Base-by-base conservation (phyloP, 2,888 invertebrate genomes). In the Ophioninae sp. region DNA sequence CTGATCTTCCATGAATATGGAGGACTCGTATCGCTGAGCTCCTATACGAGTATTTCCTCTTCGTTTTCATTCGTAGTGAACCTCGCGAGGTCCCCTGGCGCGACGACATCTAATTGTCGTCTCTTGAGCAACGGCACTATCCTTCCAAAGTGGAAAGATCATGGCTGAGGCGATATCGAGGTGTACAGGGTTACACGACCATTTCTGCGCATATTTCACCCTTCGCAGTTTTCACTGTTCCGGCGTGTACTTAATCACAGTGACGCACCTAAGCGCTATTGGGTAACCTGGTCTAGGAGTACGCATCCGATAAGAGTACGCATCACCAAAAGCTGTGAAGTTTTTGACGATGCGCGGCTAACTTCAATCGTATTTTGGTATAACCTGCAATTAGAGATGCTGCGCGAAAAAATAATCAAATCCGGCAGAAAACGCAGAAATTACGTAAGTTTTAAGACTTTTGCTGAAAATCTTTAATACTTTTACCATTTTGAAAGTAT, bases 1-100 rank as follows among this genome's bases (percentile, higher is more conserved):
- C 87, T 90, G 90, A 90, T 91, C 88, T 91, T 88, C 86, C 90
- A 91, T 91, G 90, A 91, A 91, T 91, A 91, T 90, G 90, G 88
- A 90, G 88, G 86, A 88, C 80, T 51, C 76, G 44, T 23, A 37
- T 9, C 61, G 63, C 64, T 39, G 41, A 51, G 58, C 58, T 30
- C 56, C 64, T 51, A 51, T 51, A 51, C 51, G 51, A 13, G 51
- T 41, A 59, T 51, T 67, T 23, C 84, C 86, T 82, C 58, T 23
- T 78, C 78, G 78, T 56, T 69, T 78, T 61, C 37, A 69, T 71
- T 22, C 37, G 51, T 23, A 39, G 58, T 20, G 23, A 58, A 41
- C 67, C 51, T 23, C n/a, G 67, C 9, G 58, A 86, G 85, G 80
- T 81, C 86, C 83, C 87, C 77, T 83, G 83, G 68, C 83, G 63